A percentile compares a stretch with the other conserved stretches of the same genome.
Conservation (phyloP, 2,113 vertebrate species). For the Nansenia antarctica region DNA sequence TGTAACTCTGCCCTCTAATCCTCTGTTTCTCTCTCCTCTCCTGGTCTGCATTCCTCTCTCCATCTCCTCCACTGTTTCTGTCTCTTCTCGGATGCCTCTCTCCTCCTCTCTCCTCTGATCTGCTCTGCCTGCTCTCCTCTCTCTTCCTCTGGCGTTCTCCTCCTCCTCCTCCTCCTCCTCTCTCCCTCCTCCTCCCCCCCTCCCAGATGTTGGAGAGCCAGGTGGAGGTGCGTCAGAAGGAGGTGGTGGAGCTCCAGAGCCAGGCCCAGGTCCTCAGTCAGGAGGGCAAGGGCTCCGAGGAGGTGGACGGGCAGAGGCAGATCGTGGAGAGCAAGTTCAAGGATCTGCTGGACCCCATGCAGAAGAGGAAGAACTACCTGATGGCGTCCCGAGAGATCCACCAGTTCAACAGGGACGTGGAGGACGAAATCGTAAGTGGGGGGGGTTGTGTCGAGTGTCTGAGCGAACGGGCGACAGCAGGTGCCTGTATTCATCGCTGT, state of each 20-base stretch:
- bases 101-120: not conserved
- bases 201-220: constrained; percentile 90
- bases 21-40: not conserved
- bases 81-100: not conserved
- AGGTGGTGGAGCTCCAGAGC: constrained; percentile 84
- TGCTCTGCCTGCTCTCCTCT: too few species aligned
- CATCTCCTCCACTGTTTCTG: not conserved
- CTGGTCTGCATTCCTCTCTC: not conserved
- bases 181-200: not conserved
- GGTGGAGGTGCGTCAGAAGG: constrained; percentile 94
- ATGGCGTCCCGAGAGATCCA: constrained; percentile 94
- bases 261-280: constrained; percentile 85
- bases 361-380: constrained; percentile 86
- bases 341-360: constrained; percentile 84
- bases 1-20: not conserved
- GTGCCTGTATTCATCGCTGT: not conserved
- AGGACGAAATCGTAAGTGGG: constrained; percentile 93
- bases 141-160: too few species aligned
- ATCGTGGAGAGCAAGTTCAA: constrained; percentile 90
- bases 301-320: constrained; percentile 89
- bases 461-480: not conserved
- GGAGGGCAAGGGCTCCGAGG: constrained; percentile 92
- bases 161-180: too few species aligned
- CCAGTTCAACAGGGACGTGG: constrained; percentile 93
- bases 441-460: not conserved